Evolutionary conservation across 2,797 vertebrate species (phyloP), one percentile per base, ranked within the genome.

Genomic region (Mionectes olivaceus): DNA sequence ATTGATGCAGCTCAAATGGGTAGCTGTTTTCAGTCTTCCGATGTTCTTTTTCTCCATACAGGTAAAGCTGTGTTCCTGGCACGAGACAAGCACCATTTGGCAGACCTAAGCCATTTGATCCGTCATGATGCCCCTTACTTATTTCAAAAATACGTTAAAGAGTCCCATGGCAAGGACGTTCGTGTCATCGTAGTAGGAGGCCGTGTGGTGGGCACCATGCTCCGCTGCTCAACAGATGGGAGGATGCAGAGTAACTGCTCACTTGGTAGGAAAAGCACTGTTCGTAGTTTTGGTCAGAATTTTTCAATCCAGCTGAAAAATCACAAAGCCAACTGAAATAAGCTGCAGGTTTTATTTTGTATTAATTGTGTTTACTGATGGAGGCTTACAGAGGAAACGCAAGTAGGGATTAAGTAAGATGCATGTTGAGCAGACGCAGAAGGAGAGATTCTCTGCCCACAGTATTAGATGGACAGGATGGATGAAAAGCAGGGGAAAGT

Each of bases 181-280:
- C 97, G 98, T 44, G 98, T 98, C 94, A 98, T 98, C 79, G 98
- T 98, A 5, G 98, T 98, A 28, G 98, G 98, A 94, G 98, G 98
- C 76, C 98, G 98, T 53, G 98, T 98, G 49, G 98, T 98, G 77
- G 98, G 98, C 92, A 98, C 98, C 87, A 98, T 98, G 98, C 96
- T 98, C 69, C 98, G 98, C 68, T 98, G 98, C 96, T 98, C 98
- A 12, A 98, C 98, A 46, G 98, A 98, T 81, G 98, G 98, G 67
- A 97, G 98, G 95, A 98, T 98, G 98, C 98, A 98, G 52, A 98
- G 98, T 93, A 98, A 98, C 97, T 98, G 98, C 86, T 98, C 98
- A 11, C 97, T 98, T 96, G 98, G 98, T 98, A 98, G 97, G 95
- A 96, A 87, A 61, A 82, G 19, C 61, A 49, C 52, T 69, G 24